phyloP scores from a whole-genome alignment of 2,797 vertebrate genomes.

The Phalanger gymnotis region DNA sequence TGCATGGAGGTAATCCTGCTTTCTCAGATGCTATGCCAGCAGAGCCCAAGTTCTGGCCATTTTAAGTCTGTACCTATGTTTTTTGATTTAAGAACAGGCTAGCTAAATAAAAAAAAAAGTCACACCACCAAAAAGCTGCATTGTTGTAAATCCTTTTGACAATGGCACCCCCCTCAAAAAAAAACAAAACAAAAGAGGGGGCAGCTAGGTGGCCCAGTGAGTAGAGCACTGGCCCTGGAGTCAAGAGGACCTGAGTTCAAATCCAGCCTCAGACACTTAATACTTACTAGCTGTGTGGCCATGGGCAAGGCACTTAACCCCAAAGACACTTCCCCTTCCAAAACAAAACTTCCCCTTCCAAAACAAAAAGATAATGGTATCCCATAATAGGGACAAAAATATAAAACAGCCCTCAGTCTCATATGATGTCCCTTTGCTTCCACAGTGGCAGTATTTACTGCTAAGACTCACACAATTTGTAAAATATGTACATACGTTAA shows the following conservation, averaged over 20 bases:
- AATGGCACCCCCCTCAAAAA: not conserved
- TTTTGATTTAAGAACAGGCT: not conserved
- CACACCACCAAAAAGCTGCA: not conserved
- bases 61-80: not conserved
- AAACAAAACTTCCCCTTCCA: too few species aligned
- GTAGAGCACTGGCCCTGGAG: too few species aligned
- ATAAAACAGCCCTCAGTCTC: not conserved
- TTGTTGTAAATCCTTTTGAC: not conserved
- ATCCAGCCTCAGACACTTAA: too few species aligned
- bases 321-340: too few species aligned
- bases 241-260: too few species aligned
- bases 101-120: not conserved
- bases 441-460: not conserved
- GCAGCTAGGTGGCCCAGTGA: too few species aligned
- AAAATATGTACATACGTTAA: not conserved
- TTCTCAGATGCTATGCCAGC: not conserved
- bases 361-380: not conserved
- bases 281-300: too few species aligned
- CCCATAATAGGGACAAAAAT: not conserved
- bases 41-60: not conserved
- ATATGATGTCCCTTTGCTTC: not conserved
- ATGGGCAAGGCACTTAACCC: too few species aligned
- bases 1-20: not conserved
- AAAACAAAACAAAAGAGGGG: too few species aligned
- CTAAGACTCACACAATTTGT: not conserved